Conservation (phyloP, 1,140 invertebrate genomes). For the Cotesia typhae region DNA sequence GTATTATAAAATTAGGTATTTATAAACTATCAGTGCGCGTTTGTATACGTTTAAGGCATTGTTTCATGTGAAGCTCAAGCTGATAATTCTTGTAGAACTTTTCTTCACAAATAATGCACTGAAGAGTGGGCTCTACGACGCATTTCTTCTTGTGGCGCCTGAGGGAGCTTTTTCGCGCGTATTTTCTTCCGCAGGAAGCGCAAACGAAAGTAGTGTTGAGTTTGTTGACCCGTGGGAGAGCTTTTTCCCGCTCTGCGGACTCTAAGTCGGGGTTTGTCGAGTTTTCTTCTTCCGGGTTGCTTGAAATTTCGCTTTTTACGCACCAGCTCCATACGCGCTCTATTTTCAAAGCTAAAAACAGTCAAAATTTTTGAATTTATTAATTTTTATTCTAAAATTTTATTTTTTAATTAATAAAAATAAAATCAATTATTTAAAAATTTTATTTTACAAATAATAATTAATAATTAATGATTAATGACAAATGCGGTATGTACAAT, state of each 20-base stretch:
- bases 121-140: constrained; percentile 12
- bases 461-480: no score
- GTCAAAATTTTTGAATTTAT: background rate
- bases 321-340: constrained; percentile 13
- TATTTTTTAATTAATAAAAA: no score
- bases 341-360: background rate
- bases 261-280: no score
- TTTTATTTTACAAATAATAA: no score
- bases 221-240: background rate
- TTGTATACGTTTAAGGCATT: constrained; percentile 11
- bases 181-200: background rate
- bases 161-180: background rate
- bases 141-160: constrained; percentile 30
- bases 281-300: no score
- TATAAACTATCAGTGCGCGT: background rate
- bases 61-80: constrained; percentile 5
- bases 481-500: no score
- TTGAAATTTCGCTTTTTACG: no score
- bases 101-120: constrained; percentile 29
- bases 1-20: background rate
- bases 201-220: background rate
- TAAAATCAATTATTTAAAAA: no score
- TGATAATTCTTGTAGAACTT: constrained; percentile 35
- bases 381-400: background rate
- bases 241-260: background rate